Conservation (phyloP, 92 coral and sea anemone genomes). For the Isaurus tuberculatus region DNA sequence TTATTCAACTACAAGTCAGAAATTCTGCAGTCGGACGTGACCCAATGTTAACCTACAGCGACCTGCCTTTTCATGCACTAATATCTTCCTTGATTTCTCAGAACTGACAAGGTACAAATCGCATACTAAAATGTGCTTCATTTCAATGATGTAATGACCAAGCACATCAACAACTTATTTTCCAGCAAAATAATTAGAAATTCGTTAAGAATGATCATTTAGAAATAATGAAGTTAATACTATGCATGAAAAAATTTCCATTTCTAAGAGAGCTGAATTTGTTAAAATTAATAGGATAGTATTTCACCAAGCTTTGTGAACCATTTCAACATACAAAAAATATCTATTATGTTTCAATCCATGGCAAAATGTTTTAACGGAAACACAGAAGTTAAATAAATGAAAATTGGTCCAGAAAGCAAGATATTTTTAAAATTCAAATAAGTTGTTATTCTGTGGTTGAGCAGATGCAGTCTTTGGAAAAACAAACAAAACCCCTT, state of each 20-base stretch:
- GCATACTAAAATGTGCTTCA: no score
- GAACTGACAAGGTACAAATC: neutral
- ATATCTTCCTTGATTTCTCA: constrained; percentile 34
- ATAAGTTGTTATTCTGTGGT: neutral
- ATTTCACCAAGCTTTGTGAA: no score
- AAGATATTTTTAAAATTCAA: neutral
- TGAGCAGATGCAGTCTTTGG: neutral
- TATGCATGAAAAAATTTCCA: no score
- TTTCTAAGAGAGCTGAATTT: no score
- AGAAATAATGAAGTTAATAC: no score
- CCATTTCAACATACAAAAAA: no score
- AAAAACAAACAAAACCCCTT: neutral
- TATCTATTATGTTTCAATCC: no score
- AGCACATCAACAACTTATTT: no score
- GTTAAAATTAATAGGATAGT: no score
- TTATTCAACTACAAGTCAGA: neutral
- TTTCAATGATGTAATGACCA: no score
- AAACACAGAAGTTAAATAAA: neutral
- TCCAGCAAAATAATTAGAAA: no score
- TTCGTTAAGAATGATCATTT: no score
- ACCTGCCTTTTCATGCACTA: constrained; percentile 32
- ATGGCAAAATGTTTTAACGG: neutral
- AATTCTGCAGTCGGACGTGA: neutral
- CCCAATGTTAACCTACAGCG: neutral
- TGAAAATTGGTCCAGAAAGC: neutral